A percentile compares a stretch with the other conserved stretches of the same genome.
These are phyloP conservation scores for Acanthococcus lagerstroemiae DNA, from an alignment of 2,888 invertebrate genomes.

Conservation along the genomic window DNA sequence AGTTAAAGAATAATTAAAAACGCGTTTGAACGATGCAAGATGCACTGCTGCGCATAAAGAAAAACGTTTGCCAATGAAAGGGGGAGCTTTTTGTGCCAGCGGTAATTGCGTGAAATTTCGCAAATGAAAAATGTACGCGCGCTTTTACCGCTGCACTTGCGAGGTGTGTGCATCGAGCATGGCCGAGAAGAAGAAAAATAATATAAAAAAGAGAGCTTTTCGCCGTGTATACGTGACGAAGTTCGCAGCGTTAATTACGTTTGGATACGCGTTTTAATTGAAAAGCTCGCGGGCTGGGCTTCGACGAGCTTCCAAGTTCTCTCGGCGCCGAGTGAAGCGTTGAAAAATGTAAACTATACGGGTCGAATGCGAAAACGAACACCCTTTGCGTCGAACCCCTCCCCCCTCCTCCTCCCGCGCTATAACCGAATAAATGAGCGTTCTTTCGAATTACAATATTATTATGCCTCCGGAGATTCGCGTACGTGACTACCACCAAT, in stretches of 20 bases:
- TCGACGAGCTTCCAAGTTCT: too few species aligned
- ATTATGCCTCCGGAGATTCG: too few species aligned
- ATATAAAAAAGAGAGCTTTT: too few species aligned
- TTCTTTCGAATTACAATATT: too few species aligned
- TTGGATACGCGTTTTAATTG: background rate
- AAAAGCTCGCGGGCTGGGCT: background rate
- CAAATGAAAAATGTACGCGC: background rate
- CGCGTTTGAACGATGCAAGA: conserved; percentile 8
- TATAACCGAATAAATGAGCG: too few species aligned
- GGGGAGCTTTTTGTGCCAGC: background rate
- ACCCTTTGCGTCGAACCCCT: too few species aligned
- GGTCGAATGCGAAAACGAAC: too few species aligned
- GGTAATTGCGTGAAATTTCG: background rate
- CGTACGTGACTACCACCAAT: too few species aligned
- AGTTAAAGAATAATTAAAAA: conserved; percentile 22
- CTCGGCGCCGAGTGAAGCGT: too few species aligned
- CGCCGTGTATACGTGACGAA: too few species aligned
- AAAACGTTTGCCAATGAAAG: background rate
- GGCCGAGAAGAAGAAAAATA: background rate
- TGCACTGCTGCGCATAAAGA: conserved; percentile 5
- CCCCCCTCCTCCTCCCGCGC: too few species aligned
- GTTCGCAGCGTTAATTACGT: background rate
- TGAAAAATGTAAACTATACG: too few species aligned
- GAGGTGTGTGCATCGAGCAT: background rate
- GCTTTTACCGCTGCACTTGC: background rate